These are phyloP conservation scores for Torymus texanus DNA, from an alignment of 2,888 invertebrate species.

Conservation along the genomic window DNA sequence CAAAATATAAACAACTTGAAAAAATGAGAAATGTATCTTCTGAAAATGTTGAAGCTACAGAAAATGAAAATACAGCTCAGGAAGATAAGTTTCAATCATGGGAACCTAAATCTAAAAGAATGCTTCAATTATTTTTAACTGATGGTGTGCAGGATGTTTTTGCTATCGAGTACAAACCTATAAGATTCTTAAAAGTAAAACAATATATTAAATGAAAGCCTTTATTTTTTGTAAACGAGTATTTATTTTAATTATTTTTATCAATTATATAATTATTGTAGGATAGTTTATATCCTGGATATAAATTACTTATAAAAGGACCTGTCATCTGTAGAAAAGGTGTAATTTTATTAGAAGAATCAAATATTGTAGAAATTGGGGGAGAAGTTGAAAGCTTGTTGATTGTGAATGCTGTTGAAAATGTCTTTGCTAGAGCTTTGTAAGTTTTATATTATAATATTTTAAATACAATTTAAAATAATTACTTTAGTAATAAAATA, in stretches of 20 bases:
- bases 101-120: slow-evolving; percentile 79
- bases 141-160: slow-evolving; percentile 84
- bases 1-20: slow-evolving; percentile 73
- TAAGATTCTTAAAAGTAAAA: slow-evolving; percentile 78
- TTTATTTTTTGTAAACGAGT: slow-evolving; percentile 5
- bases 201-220: slow-evolving; percentile 52
- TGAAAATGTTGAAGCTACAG: slow-evolving; percentile 78
- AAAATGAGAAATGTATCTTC: slow-evolving; percentile 74
- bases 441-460: slow-evolving; percentile 62
- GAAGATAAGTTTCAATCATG: slow-evolving; percentile 76
- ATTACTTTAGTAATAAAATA: slow-evolving; percentile 12
- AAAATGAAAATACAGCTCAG: slow-evolving; percentile 78
- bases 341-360: slow-evolving; percentile 80
- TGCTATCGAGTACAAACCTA: slow-evolving; percentile 83
- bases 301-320: slow-evolving; percentile 82
- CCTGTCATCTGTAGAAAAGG: slow-evolving; percentile 84
- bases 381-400: slow-evolving; percentile 84
- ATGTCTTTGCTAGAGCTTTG: slow-evolving; percentile 79
- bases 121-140: slow-evolving; percentile 83
- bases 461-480: background rate
- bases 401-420: slow-evolving; percentile 79
- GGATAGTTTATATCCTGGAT: slow-evolving; percentile 77
- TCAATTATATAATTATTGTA: slow-evolving; percentile 53
- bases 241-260: slow-evolving; percentile 11
- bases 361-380: slow-evolving; percentile 80